A percentile compares a stretch with the other conserved stretches of the same genome.
Evolutionary conservation across 2,888 invertebrate genomes (phyloP).

Genomic region (Ornithoptera priamus): DNA sequence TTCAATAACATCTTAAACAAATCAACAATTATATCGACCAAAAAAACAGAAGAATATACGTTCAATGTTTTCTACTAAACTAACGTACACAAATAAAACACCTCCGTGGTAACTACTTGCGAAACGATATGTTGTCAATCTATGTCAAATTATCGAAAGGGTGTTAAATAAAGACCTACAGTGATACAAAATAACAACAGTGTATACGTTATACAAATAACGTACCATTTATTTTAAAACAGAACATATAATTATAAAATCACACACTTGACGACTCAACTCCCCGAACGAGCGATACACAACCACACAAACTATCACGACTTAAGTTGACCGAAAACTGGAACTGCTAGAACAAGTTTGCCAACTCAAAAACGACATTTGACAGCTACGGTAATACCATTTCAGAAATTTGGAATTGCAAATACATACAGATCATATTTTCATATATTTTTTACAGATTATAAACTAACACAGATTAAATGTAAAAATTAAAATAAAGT

Average conservation of each 20-base stretch:
- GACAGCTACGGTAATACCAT: conserved; percentile 18
- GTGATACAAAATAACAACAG: conserved; percentile 4
- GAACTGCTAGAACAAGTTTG: conserved; percentile 31
- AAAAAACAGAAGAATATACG: conserved; percentile 40
- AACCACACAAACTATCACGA: conserved; percentile 20
- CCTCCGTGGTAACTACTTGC: conserved; percentile 66
- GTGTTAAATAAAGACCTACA: conserved; percentile 32
- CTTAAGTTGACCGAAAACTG: conserved; percentile 49
- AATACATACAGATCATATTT: neutral
- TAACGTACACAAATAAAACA: conserved; percentile 70
- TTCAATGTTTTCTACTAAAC: conserved; percentile 54
- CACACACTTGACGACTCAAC: conserved; percentile 1
- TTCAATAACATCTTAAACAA: conserved; percentile 42
- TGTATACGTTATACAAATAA: conserved; percentile 9
- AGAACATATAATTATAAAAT: conserved; percentile 6
- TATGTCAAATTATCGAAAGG: conserved; percentile 58
- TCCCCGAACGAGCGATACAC: conserved; percentile 27
- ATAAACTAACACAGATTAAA: neutral
- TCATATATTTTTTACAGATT: neutral
- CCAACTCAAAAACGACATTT: conserved; percentile 30
- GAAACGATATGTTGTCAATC: conserved; percentile 68
- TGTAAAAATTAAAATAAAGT: neutral
- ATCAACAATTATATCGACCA: conserved; percentile 25
- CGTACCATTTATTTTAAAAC: neutral
- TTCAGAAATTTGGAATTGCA: conserved; percentile 4